These are phyloP conservation scores for Malthinus flaveolus DNA, from an alignment of 2,888 invertebrate genomes.

Conservation along the genomic window DNA sequence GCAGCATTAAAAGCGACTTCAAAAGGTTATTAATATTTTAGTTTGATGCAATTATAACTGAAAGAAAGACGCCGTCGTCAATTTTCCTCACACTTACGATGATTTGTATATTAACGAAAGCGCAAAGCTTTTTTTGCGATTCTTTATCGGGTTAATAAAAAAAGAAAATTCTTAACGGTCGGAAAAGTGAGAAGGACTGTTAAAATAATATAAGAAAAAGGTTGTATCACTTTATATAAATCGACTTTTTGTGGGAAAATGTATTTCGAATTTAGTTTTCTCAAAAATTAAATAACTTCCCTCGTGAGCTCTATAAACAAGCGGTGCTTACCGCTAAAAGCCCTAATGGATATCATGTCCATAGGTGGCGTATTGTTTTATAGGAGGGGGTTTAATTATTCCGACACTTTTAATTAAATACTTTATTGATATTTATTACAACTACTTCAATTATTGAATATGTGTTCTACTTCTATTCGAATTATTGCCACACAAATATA, in stretches of 20 bases:
- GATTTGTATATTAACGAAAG: too few species aligned
- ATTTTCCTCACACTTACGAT: too few species aligned
- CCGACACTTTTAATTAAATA: slow-evolving; percentile 1
- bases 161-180: too few species aligned
- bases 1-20: slow-evolving; percentile 9
- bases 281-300: background rate
- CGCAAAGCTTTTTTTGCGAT: too few species aligned
- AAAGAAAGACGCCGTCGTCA: too few species aligned
- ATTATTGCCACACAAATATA: background rate
- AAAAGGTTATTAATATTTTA: slow-evolving; percentile 12
- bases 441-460: background rate
- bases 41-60: background rate
- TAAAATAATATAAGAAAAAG: too few species aligned
- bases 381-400: slow-evolving; percentile 2
- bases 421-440: slow-evolving; percentile 4
- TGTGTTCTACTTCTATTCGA: background rate
- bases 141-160: too few species aligned
- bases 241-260: too few species aligned
- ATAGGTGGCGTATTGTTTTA: slow-evolving; percentile 1
- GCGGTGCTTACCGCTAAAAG: slow-evolving; percentile 1
- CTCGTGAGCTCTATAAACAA: background rate
- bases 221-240: too few species aligned
- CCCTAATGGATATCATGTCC: background rate
- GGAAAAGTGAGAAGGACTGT: too few species aligned
- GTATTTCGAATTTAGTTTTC: too few species aligned